A percentile compares a stretch with the other conserved stretches of the same genome.
These are phyloP conservation scores for Centrocercus urophasianus DNA, from an alignment of 2,113 vertebrate species.

Conservation along the genomic window DNA sequence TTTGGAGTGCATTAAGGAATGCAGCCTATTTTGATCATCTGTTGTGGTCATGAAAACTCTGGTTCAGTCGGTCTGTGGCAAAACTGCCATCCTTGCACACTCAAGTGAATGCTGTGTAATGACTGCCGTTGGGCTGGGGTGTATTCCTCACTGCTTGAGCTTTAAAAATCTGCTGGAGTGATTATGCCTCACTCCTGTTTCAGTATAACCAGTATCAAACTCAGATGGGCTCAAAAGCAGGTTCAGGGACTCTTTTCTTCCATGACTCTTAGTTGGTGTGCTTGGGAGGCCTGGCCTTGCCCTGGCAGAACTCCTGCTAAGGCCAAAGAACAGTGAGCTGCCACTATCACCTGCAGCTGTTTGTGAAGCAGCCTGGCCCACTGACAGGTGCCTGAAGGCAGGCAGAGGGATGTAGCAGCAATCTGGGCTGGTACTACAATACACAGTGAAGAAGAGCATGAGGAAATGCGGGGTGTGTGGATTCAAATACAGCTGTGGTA, in stretches of 20 bases:
- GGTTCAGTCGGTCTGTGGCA: not conserved
- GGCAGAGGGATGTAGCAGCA: not conserved
- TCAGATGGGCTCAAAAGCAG: not conserved
- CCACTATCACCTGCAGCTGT: not conserved
- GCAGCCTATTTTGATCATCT: not conserved
- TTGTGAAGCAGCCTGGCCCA: not conserved
- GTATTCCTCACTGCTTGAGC: not conserved
- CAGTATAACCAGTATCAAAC: not conserved
- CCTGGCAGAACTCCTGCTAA: not conserved
- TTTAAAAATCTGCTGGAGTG: not conserved
- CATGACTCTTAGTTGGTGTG: rapidly evolving
- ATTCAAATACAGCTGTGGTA: no score
- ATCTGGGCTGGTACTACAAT: rapidly evolving
- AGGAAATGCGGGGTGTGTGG: no score
- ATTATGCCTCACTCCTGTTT: not conserved
- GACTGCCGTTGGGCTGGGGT: not conserved
- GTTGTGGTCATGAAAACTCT: not conserved
- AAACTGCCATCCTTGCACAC: not conserved
- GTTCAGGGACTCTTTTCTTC: not conserved
- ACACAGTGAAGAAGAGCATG: rapidly evolving
- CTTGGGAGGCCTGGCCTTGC: not conserved
- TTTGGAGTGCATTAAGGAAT: not conserved
- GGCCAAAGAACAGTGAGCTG: not conserved
- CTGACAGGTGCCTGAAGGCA: not conserved
- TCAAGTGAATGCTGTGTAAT: not conserved